Base-by-base conservation (phyloP, 2,113 vertebrate species). In the Rhinoptilus africanus region DNA sequence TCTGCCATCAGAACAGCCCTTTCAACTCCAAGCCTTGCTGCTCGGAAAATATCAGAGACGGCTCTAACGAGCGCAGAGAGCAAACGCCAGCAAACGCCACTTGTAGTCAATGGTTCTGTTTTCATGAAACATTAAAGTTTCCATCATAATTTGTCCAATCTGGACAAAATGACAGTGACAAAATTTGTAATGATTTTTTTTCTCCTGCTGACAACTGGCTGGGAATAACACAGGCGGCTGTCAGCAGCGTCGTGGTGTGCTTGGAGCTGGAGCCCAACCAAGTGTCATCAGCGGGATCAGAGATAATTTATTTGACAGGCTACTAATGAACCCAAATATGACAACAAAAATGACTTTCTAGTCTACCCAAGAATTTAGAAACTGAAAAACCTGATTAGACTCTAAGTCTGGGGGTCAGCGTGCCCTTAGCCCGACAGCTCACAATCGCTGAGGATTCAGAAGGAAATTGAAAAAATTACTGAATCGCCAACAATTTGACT, bases 271-370 rank as follows among this genome's bases (percentile, higher is more conserved):
- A 96, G 90, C 72, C 69, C 85, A 93, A 88, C 77, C 93, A 93
- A 80, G 71, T 79, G 77, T 62, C 92, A 82, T 97, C 80, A 89
- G 24, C 3, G 0, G 47, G 57, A 96, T 91, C 47, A 6, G 93
- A 83, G 73, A 83, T 23, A 93, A 96, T 96, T 96, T 54, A 75
- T 95, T 85, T 97, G 89, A 93, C 82, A 94, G 75, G 56, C 71
- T 87, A 34, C 41, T 96, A 95, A 93, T 92, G 80, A 97, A 94
- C 85, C 21, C 72, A 83, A 93, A 93, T 66, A 84, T 37, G 89
- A 68, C 69, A 92, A 93, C 80, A 82, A 43, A 75, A 93, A 92
- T 76, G 1, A 62, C 80, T 93, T 92, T 62, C 60, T 73, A 24
- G 93, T 68, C 66, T 66, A 43, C 37, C 24, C 0, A 0, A 50